Conservation (phyloP, 2,797 vertebrate species). For the Semotilus atromaculatus region DNA sequence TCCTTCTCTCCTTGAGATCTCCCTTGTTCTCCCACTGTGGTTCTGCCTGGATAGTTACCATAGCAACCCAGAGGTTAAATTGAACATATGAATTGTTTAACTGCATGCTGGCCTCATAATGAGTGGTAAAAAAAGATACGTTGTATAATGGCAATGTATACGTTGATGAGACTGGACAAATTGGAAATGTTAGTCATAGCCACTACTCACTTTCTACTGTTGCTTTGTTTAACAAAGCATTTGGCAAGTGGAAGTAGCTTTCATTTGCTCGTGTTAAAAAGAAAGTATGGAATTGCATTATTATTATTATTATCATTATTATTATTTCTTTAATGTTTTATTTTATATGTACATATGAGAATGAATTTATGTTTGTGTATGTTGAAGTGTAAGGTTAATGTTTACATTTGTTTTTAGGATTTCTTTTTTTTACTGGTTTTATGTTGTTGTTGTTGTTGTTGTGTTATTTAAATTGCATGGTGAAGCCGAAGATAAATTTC, state of each 20-base stretch:
- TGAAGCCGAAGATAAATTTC: background rate
- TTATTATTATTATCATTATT: background rate
- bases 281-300: background rate
- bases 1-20: conserved; percentile 38
- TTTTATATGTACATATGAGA: background rate
- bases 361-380: background rate
- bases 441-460: too few relatives aligned
- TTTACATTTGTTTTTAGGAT: background rate
- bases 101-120: conserved; percentile 59
- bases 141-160: background rate
- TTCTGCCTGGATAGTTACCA: conserved; percentile 79
- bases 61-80: conserved; percentile 78
- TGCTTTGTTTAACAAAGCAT: background rate
- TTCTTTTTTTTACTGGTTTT: background rate
- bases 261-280: background rate
- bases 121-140: conserved; percentile 49
- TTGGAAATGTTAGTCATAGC: conserved; percentile 8
- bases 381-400: background rate
- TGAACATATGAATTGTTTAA: conserved; percentile 79
- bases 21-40: conserved; percentile 68
- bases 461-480: background rate
- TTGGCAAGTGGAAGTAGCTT: background rate
- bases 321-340: background rate
- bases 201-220: conserved; percentile 38
- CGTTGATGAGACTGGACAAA: background rate